phyloP scores from a whole-genome alignment of 2,888 invertebrate species.

The Metacarcinus magister region DNA sequence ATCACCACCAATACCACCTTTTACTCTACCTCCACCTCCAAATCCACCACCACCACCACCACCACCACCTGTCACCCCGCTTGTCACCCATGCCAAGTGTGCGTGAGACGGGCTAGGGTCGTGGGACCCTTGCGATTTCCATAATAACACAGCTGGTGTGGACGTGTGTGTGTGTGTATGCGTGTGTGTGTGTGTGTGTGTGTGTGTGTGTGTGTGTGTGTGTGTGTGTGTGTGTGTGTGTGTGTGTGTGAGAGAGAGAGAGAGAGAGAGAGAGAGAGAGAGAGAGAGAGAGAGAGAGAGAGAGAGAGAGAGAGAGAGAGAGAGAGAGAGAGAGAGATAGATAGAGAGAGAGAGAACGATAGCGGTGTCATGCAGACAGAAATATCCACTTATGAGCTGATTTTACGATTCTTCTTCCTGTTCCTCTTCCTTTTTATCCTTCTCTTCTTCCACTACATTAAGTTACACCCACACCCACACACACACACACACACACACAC shows the following conservation, averaged over 20 bases:
- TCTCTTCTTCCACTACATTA: too few relatives aligned
- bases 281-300: not conserved
- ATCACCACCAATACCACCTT: not conserved
- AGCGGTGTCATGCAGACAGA: not conserved
- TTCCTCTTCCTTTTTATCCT: not conserved
- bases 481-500: too few relatives aligned
- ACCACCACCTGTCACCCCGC: not conserved
- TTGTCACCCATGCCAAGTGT: not conserved
- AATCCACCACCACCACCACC: not conserved
- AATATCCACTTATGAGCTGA: not conserved
- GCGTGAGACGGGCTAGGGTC: not conserved
- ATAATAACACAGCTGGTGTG: not conserved
- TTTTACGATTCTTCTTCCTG: not conserved
- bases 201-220: too few relatives aligned
- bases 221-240: too few relatives aligned
- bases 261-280: too few relatives aligned
- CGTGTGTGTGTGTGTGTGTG: too few relatives aligned
- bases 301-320: not conserved
- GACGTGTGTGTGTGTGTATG: too few relatives aligned
- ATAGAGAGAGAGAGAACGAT: not conserved
- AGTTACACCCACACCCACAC: too few relatives aligned
- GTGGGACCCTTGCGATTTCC: not conserved
- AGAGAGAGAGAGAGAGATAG: conserved; percentile 11
- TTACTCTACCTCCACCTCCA: not conserved
- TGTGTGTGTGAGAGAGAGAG: too few relatives aligned